Base-by-base conservation (phyloP, 1,140 invertebrate genomes). In the Pseudomyrmex pallidus region DNA sequence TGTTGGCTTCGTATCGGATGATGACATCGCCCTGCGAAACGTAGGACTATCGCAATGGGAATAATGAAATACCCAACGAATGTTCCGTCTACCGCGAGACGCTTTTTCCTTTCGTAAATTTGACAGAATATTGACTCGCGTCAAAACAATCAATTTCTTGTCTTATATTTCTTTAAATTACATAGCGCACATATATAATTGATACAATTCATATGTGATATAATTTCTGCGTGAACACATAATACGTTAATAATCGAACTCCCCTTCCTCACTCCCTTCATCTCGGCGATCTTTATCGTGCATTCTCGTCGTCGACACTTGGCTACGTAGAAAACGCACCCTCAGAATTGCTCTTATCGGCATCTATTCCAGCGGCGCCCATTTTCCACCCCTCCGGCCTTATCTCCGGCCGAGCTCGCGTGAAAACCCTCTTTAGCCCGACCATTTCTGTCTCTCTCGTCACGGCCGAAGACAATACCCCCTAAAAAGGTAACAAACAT, bases 401-500 rank as follows among this genome's bases (percentile, higher is more conserved):
- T 84, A 85, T 89, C 90, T 90, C 82, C 35, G 35, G 87, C 74
- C 48, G 22, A 35, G 35, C 20, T 66, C 74, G 72, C 74, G 74
- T 67, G 62, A 77, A 87, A 83, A 78, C 78, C 86, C 86, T 88
- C 86, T 88, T 85, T 77, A 74, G 44, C 46, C 52, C 25, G 10
- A 22, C 35, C 10, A 12, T 66, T 76, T 70, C 50, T 52, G 74
- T 61, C 64, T 48, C 67, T 77, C 44, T 9, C 48, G 44, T 50
- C 44, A 35, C 15, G 10, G 1, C 56, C 22, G 15, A 67, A 84
- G 87, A 90, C 89, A 89, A 89, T 87, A 85, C 76, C 87, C 13
- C 22, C 66, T 86, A 83, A 89, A 90, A 86, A 90, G 89, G 89
- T 90, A 90, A 89, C 87, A 87, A 90, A 90, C 56, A 90, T 90